Percentiles rank a stretch among this genome's conserved stretches.
Conservation (phyloP, 2,113 vertebrate genomes). For the cat (Felis catus) region DNA sequence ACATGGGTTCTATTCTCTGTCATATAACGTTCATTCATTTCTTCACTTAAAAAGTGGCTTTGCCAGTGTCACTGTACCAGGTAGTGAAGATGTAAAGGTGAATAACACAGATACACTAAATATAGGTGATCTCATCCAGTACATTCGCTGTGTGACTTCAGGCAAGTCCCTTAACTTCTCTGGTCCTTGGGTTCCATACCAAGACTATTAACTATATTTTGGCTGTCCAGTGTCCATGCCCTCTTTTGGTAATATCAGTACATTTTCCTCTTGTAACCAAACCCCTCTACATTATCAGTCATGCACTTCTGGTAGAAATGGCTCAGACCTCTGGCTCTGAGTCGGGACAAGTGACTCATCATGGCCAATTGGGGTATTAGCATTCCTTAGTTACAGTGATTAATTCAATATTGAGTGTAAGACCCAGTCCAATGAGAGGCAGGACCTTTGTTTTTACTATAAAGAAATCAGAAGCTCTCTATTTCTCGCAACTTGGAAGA, state of each 20-base stretch:
- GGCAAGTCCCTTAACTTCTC: neutral
- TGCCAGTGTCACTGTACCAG: neutral
- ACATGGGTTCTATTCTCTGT: neutral
- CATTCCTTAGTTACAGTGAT: neutral
- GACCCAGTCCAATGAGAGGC: neutral
- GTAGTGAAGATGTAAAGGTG: neutral
- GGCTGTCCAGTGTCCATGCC: neutral
- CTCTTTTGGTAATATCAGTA: neutral
- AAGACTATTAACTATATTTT: neutral
- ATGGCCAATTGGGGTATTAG: neutral
- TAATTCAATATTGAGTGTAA: neutral
- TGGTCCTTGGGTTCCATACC: neutral
- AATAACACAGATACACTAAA: neutral
- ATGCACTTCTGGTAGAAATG: neutral
- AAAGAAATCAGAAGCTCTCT: neutral
- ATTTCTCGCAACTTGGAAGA: neutral
- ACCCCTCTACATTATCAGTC: neutral
- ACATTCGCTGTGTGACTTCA: neutral
- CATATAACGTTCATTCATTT: neutral
- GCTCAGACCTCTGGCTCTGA: neutral
- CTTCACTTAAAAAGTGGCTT: neutral
- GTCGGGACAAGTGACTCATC: neutral
- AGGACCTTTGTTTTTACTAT: neutral
- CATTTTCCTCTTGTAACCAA: neutral
- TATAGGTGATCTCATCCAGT: neutral